Conservation (phyloP, 1,140 invertebrate genomes). For the Bombus haemorrhoidalis region DNA sequence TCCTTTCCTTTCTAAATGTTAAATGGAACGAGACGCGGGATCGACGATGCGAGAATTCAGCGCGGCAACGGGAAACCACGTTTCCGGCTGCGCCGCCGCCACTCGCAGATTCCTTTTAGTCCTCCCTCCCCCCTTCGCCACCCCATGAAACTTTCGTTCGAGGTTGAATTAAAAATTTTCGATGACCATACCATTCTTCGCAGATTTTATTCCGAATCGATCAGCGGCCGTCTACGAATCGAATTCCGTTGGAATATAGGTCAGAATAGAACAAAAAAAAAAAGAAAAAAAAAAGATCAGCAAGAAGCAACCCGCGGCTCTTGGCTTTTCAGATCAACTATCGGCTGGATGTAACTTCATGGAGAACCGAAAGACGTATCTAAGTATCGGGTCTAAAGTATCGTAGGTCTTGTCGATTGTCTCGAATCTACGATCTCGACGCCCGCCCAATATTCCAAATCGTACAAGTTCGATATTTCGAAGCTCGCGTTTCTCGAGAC, state of each 20-base stretch:
- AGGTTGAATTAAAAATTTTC: constrained; percentile 43
- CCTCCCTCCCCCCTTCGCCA: no score
- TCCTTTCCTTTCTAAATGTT: constrained; percentile 49
- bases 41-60: constrained; percentile 36
- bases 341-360: not conserved
- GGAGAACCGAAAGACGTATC: not conserved
- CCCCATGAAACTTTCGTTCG: constrained; percentile 40
- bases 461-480: not conserved
- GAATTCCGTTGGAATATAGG: not conserved
- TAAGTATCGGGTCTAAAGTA: not conserved
- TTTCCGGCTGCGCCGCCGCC: not conserved
- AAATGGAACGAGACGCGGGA: constrained; percentile 45
- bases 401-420: not conserved
- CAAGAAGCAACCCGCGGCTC: no score
- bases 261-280: no score
- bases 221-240: not conserved
- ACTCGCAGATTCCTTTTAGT: constrained; percentile 22
- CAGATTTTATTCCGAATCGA: not conserved
- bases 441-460: no score
- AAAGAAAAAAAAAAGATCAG: no score
- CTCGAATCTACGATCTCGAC: not conserved
- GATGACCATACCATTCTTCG: not conserved
- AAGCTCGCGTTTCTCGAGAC: not conserved
- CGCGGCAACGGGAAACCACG: not conserved
- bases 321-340: not conserved